Percentiles rank a stretch among this genome's conserved stretches.
Evolutionary conservation across 37 sponge, comb jelly and placozoan genomes (phyloP).

Genomic region (Aphrocallistes beatrix): DNA sequence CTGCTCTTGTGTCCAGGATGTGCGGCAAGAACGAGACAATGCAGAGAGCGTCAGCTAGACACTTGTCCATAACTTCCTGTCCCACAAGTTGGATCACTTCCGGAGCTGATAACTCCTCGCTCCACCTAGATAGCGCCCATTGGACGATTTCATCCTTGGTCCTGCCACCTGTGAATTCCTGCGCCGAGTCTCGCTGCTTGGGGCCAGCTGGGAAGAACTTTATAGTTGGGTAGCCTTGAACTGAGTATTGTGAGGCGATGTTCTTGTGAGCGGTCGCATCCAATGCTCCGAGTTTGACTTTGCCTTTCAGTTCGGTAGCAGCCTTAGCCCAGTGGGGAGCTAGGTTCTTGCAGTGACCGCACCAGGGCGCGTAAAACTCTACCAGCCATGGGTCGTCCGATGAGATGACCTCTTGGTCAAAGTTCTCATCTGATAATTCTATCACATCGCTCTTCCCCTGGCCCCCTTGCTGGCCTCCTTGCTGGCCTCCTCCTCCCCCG

Average conservation of each 20-base stretch:
- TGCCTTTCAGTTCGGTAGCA: slow-evolving; percentile 63
- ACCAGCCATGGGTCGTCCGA: slow-evolving; percentile 85
- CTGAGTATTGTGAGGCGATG: slow-evolving; percentile 40
- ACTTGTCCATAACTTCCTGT: slow-evolving; percentile 47
- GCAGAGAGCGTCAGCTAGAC: slow-evolving; percentile 73
- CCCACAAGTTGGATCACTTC: slow-evolving; percentile 67
- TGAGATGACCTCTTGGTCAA: slow-evolving; percentile 61
- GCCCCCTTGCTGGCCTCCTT: not conserved
- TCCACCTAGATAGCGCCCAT: slow-evolving; percentile 63
- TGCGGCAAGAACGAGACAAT: slow-evolving; percentile 80
- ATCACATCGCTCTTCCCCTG: slow-evolving; percentile 56
- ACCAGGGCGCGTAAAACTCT: slow-evolving; percentile 93
- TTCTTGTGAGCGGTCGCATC: slow-evolving; percentile 67
- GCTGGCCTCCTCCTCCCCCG: slow-evolving; percentile 29
- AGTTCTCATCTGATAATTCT: slow-evolving; percentile 72
- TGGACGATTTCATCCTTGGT: slow-evolving; percentile 68
- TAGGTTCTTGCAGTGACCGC: slow-evolving; percentile 98
- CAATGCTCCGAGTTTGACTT: slow-evolving; percentile 67
- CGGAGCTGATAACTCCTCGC: slow-evolving; percentile 62
- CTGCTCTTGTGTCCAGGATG: slow-evolving; percentile 62
- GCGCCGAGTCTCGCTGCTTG: slow-evolving; percentile 50
- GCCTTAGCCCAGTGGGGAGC: slow-evolving; percentile 85
- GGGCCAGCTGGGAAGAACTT: slow-evolving; percentile 88
- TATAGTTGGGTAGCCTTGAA: slow-evolving; percentile 90
- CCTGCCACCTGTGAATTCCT: slow-evolving; percentile 85